Conservation (phyloP, 2,113 vertebrate species). For the Pelecanus crispus region DNA sequence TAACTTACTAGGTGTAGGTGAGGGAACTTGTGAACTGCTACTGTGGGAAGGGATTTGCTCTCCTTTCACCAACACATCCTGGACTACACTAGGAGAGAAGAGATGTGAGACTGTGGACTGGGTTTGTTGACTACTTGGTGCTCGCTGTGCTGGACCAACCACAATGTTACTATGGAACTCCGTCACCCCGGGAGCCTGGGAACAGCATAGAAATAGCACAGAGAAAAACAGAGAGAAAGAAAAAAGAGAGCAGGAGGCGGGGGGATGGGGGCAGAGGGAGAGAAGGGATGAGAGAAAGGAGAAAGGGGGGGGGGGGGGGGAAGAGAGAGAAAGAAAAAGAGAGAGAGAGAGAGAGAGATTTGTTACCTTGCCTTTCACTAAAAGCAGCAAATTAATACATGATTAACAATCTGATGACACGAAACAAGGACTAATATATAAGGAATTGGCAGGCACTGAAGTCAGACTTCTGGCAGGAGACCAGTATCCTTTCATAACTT, state of each 20-base stretch:
- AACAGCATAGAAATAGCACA: constrained; percentile 36
- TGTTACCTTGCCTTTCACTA: constrained; percentile 51
- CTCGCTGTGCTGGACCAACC: constrained; percentile 69
- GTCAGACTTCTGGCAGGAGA: constrained; percentile 11
- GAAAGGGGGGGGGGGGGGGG: not conserved
- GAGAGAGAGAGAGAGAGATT: not conserved
- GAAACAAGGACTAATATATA: not conserved
- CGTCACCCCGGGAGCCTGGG: constrained; percentile 74
- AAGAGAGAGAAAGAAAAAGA: not conserved
- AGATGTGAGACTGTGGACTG: constrained; percentile 66
- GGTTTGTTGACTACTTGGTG: constrained; percentile 60
- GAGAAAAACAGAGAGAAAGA: not conserved
- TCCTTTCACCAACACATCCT: constrained; percentile 79
- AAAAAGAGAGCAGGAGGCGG: not conserved
- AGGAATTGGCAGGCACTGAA: not conserved
- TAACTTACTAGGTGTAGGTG: constrained; percentile 78
- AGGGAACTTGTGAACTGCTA: constrained; percentile 70
- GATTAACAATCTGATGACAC: constrained; percentile 34
- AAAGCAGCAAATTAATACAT: constrained; percentile 23
- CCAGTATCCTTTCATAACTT: constrained; percentile 6
- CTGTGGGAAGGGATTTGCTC: constrained; percentile 74
- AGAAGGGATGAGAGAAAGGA: not conserved
- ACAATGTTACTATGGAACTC: constrained; percentile 79
- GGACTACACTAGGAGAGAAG: constrained; percentile 67
- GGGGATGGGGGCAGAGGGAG: not conserved